phyloP scores from a whole-genome alignment of 2,888 invertebrate genomes.

The Zhuqinia jingwanae region DNA sequence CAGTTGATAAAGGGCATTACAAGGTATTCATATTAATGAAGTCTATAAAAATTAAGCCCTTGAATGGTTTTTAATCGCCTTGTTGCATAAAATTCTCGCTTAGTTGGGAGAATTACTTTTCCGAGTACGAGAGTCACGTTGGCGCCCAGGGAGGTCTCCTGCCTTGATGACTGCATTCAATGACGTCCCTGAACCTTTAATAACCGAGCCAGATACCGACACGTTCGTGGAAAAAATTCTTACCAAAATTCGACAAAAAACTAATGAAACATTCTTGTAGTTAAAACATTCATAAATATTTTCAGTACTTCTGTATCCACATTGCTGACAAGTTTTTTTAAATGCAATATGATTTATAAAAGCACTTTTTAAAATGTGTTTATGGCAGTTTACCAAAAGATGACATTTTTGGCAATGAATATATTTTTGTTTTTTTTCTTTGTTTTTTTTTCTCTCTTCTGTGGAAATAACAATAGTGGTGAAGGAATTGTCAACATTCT shows the following conservation, averaged over 20 bases:
- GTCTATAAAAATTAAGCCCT: background rate
- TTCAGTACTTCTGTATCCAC: background rate
- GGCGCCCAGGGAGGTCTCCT: constrained; percentile 61
- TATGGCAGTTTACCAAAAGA: constrained; percentile 50
- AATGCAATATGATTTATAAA: background rate
- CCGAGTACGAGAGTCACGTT: constrained; percentile 69
- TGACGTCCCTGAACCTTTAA: constrained; percentile 65
- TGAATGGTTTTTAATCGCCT: background rate
- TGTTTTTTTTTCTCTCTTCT: background rate
- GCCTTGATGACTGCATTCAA: constrained; percentile 66
- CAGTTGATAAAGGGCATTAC: constrained; percentile 62
- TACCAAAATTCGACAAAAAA: background rate
- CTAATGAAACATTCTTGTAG: background rate
- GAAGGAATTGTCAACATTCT: constrained; percentile 69
- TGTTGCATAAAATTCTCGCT: background rate
- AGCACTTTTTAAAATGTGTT: background rate
- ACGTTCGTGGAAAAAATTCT: constrained; percentile 23
- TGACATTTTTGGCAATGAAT: constrained; percentile 31
- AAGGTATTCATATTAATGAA: constrained; percentile 48
- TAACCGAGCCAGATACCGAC: constrained; percentile 63
- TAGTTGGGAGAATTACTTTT: constrained; percentile 68
- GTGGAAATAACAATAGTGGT: constrained; percentile 53
- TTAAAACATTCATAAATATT: constrained; percentile 18
- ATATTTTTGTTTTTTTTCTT: constrained; percentile 13
- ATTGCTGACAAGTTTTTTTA: constrained; percentile 1